These are phyloP conservation scores for Drosophila fungiperda DNA, from an alignment of 2,888 invertebrate genomes.

Conservation along the genomic window DNA sequence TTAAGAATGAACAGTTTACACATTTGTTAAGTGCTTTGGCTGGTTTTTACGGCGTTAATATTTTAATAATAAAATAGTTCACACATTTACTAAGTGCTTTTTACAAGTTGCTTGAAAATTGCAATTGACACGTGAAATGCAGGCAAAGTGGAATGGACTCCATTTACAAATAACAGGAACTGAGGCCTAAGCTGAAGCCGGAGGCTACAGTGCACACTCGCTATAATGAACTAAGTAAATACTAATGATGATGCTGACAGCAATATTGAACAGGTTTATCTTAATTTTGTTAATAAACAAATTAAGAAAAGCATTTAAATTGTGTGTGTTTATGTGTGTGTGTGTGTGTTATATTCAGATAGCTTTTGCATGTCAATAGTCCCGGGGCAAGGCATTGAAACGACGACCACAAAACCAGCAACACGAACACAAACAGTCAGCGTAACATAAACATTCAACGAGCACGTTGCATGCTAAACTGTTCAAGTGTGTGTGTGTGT, in stretches of 20 bases:
- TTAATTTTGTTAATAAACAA: background rate
- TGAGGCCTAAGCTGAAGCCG: conserved; percentile 13
- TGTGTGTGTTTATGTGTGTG: background rate
- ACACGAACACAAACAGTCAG: conserved; percentile 17
- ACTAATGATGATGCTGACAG: no score
- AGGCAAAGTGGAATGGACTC: conserved; percentile 23
- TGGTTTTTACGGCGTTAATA: no score
- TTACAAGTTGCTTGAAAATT: conserved; percentile 9
- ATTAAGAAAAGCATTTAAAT: no score
- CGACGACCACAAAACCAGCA: conserved; percentile 17
- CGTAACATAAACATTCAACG: conserved; percentile 16
- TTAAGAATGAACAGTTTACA: background rate
- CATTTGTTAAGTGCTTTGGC: background rate
- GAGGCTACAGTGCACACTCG: conserved; percentile 17
- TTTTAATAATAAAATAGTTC: background rate
- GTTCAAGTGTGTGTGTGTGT: background rate
- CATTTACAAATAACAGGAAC: conserved; percentile 9
- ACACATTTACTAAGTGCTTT: conserved; percentile 31
- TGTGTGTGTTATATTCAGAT: conserved; percentile 5
- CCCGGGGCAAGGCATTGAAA: conserved; percentile 29
- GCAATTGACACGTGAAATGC: conserved; percentile 26
- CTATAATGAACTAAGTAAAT: background rate
- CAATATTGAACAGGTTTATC: background rate
- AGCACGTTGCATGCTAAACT: conserved; percentile 26
- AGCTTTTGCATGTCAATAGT: conserved; percentile 44